Conservation (phyloP, 92 coral and sea anemone genomes). For the Siderastrea siderea region DNA sequence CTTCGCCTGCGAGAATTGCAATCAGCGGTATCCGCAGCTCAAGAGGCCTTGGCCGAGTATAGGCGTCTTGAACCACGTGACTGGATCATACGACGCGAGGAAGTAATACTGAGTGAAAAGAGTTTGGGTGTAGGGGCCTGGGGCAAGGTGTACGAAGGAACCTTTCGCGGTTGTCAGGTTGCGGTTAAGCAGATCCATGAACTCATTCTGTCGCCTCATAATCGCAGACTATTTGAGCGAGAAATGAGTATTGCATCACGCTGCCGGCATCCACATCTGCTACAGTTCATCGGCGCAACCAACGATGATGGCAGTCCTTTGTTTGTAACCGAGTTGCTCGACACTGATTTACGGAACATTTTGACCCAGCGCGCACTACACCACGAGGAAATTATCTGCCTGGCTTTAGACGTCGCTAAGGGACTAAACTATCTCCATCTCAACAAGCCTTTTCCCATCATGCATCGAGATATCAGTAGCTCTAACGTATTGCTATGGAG, state of each 20-base stretch:
- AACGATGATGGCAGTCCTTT: conserved; percentile 92
- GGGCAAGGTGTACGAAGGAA: conserved; percentile 94
- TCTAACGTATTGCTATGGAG: conserved; percentile 97
- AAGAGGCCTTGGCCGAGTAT: conserved; percentile 84
- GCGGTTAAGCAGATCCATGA: conserved; percentile 97
- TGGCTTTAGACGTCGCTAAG: conserved; percentile 83
- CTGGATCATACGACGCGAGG: conserved; percentile 95
- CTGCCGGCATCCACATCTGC: conserved; percentile 92
- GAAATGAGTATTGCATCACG: conserved; percentile 99
- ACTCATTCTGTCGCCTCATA: conserved; percentile 94
- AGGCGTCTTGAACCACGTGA: conserved; percentile 97
- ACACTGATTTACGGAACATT: conserved; percentile 85
- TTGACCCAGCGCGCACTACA: conserved; percentile 88
- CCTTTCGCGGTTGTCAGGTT: conserved; percentile 89
- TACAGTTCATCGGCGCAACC: conserved; percentile 98
- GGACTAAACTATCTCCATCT: conserved; percentile 95
- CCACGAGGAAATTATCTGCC: conserved; percentile 85
- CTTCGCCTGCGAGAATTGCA: conserved; percentile 72
- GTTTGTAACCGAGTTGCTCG: conserved; percentile 92
- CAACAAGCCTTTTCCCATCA: conserved; percentile 93
- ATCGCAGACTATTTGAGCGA: conserved; percentile 93
- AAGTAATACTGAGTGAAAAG: conserved; percentile 78
- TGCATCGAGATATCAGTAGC: conserved; percentile 97
- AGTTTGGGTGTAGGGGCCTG: conserved; percentile 94
- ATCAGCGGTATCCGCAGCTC: conserved; percentile 75